phyloP scores from a whole-genome alignment of 2,888 invertebrate genomes.

The Geophilus truncorum region DNA sequence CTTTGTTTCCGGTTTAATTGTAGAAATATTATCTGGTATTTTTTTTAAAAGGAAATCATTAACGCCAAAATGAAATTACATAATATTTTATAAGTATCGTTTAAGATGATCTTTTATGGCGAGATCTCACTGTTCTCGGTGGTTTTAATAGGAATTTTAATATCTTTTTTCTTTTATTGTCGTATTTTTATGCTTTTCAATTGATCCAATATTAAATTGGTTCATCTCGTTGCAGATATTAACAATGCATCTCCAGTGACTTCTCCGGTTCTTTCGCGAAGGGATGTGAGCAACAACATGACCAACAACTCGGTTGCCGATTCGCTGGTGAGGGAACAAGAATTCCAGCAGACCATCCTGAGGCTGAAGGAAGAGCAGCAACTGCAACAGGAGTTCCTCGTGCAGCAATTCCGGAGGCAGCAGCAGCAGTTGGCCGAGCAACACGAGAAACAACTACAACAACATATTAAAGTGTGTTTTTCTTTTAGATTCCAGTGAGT shows the following conservation, averaged over 20 bases:
- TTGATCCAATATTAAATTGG: neutral
- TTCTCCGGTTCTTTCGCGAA: constrained; percentile 34
- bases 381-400: constrained; percentile 81
- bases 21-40: neutral
- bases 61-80: neutral
- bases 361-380: constrained; percentile 93
- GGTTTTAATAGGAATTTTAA: neutral
- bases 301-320: constrained; percentile 34
- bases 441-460: constrained; percentile 82
- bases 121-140: neutral
- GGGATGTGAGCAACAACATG: constrained; percentile 35
- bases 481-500: constrained; percentile 27
- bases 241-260: constrained; percentile 36
- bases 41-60: neutral
- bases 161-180: constrained; percentile 19
- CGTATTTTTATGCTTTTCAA: neutral
- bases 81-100: neutral
- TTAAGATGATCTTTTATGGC: neutral
- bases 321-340: constrained; percentile 57
- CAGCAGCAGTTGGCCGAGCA: constrained; percentile 83
- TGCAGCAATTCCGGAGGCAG: constrained; percentile 87
- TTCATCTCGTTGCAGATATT: constrained; percentile 31
- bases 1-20: neutral
- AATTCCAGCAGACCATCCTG: constrained; percentile 63
- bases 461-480: constrained; percentile 70